Percentiles rank a stretch among this genome's conserved stretches.
Conservation (phyloP, 2,888 invertebrate genomes). For the Blera fallax region DNA sequence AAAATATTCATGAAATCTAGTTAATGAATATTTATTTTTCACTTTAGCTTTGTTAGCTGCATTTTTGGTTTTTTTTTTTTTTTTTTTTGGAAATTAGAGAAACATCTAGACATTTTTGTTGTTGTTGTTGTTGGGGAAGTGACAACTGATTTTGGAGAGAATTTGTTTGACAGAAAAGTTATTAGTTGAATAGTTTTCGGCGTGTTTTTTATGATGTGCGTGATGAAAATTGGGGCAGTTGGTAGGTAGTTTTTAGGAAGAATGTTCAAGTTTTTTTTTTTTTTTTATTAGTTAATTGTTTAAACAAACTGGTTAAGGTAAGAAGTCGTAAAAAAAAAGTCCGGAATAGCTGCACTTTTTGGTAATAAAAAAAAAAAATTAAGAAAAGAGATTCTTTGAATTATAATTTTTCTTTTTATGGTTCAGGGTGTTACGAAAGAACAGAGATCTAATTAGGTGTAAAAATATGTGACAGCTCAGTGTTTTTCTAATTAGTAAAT, state of each 20-base stretch:
- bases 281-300: conserved; percentile 47
- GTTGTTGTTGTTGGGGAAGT: conserved; percentile 16
- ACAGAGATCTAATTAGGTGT: conserved; percentile 41
- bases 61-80: not conserved
- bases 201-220: conserved; percentile 53
- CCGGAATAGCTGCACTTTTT: conserved; percentile 22
- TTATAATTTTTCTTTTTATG: conserved; percentile 10
- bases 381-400: conserved; percentile 20
- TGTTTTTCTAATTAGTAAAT: conserved; percentile 45
- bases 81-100: not conserved
- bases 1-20: conserved; percentile 67
- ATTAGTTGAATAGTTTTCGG: conserved; percentile 9
- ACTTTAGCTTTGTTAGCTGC: conserved; percentile 51
- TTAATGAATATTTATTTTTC: conserved; percentile 70
- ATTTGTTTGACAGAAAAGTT: conserved; percentile 42
- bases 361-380: not conserved
- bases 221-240: conserved; percentile 54
- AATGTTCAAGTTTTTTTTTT: conserved; percentile 23
- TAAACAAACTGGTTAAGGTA: conserved; percentile 24
- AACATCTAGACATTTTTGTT: not conserved
- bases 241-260: conserved; percentile 5
- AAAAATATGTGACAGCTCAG: conserved; percentile 46
- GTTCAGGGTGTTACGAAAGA: conserved; percentile 24
- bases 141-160: conserved; percentile 31
- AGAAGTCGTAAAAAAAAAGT: conserved; percentile 10